These are phyloP conservation scores for Peromyscus californicus DNA, from an alignment of 2,113 vertebrate genomes.

Conservation along the genomic window DNA sequence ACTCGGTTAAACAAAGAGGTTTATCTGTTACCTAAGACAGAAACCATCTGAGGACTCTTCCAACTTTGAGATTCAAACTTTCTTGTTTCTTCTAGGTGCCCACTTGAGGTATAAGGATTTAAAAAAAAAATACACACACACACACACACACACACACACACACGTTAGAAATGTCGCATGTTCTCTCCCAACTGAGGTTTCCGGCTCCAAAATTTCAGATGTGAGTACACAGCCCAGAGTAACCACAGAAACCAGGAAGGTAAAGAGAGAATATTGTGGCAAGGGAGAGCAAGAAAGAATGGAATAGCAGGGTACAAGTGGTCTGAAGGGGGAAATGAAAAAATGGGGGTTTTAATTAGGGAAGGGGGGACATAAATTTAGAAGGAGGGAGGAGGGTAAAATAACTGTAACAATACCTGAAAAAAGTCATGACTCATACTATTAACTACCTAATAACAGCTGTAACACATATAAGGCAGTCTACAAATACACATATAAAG, in stretches of 20 bases:
- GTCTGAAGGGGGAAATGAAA: not conserved
- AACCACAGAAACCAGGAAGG: not conserved
- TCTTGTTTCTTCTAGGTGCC: not conserved
- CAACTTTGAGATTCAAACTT: not conserved
- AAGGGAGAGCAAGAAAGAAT: not conserved
- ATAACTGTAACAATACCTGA: not conserved
- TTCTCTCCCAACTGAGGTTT: not conserved
- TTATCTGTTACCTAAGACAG: not conserved
- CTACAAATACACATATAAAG: not conserved
- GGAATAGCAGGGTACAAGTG: fast-evolving
- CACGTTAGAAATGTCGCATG: not conserved
- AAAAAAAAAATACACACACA: too few relatives aligned
- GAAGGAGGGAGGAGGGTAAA: not conserved
- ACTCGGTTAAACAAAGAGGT: not conserved
- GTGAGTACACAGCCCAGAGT: not conserved
- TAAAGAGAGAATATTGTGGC: not conserved
- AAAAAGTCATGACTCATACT: not conserved
- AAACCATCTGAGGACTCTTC: not conserved
- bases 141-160: too few relatives aligned
- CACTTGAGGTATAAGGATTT: not conserved
- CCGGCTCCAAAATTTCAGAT: not conserved
- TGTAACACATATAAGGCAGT: not conserved
- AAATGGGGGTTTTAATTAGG: too few relatives aligned
- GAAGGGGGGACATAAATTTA: not conserved
- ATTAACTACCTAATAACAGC: not conserved